phyloP scores from a whole-genome alignment of 2,888 invertebrate species.

The Siphonodentalium dalli region DNA sequence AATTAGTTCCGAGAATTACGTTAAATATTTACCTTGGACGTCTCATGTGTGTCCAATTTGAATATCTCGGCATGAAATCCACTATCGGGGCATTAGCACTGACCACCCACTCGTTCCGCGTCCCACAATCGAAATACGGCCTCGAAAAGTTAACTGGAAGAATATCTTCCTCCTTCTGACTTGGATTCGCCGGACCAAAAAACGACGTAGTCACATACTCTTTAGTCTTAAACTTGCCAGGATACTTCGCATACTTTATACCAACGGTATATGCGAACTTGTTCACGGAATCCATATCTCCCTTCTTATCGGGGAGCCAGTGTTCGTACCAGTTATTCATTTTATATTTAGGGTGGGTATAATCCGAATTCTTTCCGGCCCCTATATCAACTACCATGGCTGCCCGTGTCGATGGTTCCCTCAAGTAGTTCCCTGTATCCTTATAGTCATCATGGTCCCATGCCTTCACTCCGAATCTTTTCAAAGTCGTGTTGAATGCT shows the following conservation, averaged over 20 bases:
- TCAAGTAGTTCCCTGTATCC: slow-evolving; percentile 91
- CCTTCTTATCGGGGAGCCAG: slow-evolving; percentile 23
- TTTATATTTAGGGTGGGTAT: slow-evolving; percentile 69
- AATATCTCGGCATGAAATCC: slow-evolving; percentile 81
- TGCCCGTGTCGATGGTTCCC: slow-evolving; percentile 92
- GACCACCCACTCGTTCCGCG: slow-evolving; percentile 93
- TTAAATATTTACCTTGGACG: slow-evolving; percentile 47
- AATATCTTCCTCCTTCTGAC: slow-evolving; percentile 35
- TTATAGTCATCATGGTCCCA: slow-evolving; percentile 68
- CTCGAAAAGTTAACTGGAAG: slow-evolving; percentile 93
- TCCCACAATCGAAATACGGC: slow-evolving; percentile 94
- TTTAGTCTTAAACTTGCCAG: slow-evolving; percentile 45
- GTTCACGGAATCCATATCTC: slow-evolving; percentile 56
- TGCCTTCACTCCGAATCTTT: slow-evolving; percentile 90
- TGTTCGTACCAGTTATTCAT: slow-evolving; percentile 19
- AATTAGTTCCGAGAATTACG: too few relatives aligned
- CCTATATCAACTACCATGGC: slow-evolving; percentile 69
- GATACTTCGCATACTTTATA: slow-evolving; percentile 51
- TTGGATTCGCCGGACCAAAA: slow-evolving; percentile 54
- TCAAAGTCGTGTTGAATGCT: slow-evolving; percentile 96
- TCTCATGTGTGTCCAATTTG: slow-evolving; percentile 51
- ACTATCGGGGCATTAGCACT: slow-evolving; percentile 92
- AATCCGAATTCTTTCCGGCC: slow-evolving; percentile 87
- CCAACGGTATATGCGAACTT: slow-evolving; percentile 46
- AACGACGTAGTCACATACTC: slow-evolving; percentile 42